Base-by-base conservation (phyloP, 2,888 invertebrate species). In the Heliconius sara region DNA sequence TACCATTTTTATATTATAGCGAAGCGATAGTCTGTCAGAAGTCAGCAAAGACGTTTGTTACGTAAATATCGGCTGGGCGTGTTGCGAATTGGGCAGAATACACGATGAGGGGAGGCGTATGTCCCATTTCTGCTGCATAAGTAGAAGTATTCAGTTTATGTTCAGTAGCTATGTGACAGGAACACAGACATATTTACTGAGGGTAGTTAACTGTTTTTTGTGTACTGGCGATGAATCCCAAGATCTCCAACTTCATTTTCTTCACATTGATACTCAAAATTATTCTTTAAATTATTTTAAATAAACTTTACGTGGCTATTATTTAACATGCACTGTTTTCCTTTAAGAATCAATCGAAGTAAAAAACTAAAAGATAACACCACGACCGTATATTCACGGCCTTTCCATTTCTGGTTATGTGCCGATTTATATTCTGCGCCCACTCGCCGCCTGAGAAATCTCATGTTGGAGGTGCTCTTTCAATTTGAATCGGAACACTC, bases 401-500 rank as follows among this genome's bases (percentile, higher is more conserved):
- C 92, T 92, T 94, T 93, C 92, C 91, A 93, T 93, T 93, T 92
- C 93, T 93, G 92, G 94, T 94, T 95, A 95, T 95, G 92, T 92
- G 94, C 90, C 94, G 94, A 95, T 95, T 95, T 95, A 95, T 95
- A 95, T 95, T 95, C 95, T 92, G 93, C 91, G 92, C 94, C 94
- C 93, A 94, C 94, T 94, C 94, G 93, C 94, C 93, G 94, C 90
- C 95, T 93, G 92, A 95, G 94, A 94, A 95, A 95, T 95, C 95
- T 95, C 93, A 93, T 94, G 95, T 95, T 93, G 93, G 92, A 93
- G 94, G 94, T 94, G 95, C 95, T 95, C 95, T 95, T 95, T 95
- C 95, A 95, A 95, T 95, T 95, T 95, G 95, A 95, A 95, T 94
- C 95, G 95, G 94, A 95, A 95, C 95, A 94, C 94, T 95, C 92